These are phyloP conservation scores for Dilophus febrilis DNA, from an alignment of 2,888 invertebrate genomes.

Conservation along the genomic window DNA sequence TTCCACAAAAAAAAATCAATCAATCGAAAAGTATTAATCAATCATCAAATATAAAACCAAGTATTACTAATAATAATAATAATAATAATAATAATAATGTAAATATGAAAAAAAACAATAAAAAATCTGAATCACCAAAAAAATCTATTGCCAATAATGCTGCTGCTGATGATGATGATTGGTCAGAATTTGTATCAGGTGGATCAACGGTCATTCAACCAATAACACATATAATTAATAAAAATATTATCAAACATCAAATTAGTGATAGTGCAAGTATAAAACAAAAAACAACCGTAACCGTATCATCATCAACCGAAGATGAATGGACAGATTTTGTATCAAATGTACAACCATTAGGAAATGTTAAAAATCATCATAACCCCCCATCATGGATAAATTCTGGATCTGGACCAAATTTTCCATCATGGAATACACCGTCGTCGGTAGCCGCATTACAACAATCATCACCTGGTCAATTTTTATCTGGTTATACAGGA, in stretches of 20 bases:
- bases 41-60: no score
- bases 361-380: constrained; percentile 2
- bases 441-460: constrained; percentile 1
- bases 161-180: constrained; percentile 25
- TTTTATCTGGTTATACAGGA: not conserved
- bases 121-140: constrained; percentile 7
- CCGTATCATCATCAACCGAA: no score
- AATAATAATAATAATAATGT: constrained; percentile 7
- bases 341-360: constrained; percentile 27
- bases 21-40: not conserved
- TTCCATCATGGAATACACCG: constrained; percentile 11
- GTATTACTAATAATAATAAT: constrained; percentile 9
- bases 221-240: constrained; percentile 3
- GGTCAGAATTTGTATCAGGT: constrained; percentile 39
- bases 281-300: no score
- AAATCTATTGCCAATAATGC: not conserved
- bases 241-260: constrained; percentile 5
- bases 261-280: constrained; percentile 2
- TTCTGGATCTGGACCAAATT: constrained; percentile 5
- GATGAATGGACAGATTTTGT: constrained; percentile 41
- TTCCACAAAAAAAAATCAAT: constrained; percentile 17
- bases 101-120: constrained; percentile 18
- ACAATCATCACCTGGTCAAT: not conserved
- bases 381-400: not conserved
- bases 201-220: constrained; percentile 12